Evolutionary conservation across 2,888 invertebrate genomes (phyloP).

Genomic region (Synanthedon andrenaeformis): DNA sequence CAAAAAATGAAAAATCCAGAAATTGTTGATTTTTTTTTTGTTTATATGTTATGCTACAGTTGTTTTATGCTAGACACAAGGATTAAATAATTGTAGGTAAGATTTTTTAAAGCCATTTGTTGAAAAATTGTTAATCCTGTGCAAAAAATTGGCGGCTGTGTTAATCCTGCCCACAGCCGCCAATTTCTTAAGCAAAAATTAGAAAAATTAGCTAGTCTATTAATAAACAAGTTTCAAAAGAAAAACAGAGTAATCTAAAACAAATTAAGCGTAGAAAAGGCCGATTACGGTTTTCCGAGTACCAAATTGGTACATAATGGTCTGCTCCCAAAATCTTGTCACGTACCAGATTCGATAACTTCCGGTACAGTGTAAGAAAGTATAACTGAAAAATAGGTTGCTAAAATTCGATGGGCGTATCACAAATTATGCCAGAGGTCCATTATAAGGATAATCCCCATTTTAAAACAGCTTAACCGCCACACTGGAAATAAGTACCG

Average conservation of each 20-base stretch:
- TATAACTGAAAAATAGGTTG: neutral
- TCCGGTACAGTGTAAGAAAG: neutral
- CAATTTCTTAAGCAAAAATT: too few relatives aligned
- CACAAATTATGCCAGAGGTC: constrained; percentile 2
- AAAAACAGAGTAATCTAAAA: neutral
- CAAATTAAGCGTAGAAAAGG: neutral
- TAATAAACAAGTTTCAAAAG: neutral
- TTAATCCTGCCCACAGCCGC: too few relatives aligned
- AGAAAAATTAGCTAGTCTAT: too few relatives aligned
- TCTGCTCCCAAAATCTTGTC: neutral
- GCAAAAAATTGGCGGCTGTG: too few relatives aligned
- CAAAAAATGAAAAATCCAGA: too few relatives aligned
- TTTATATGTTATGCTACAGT: too few relatives aligned
- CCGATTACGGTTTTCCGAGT: neutral
- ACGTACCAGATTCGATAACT: neutral
- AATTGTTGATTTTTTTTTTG: too few relatives aligned
- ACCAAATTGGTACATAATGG: neutral
- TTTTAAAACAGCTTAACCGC: constrained; percentile 7
- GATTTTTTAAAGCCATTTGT: too few relatives aligned
- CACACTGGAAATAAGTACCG: neutral
- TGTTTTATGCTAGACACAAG: too few relatives aligned
- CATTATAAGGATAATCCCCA: constrained; percentile 7
- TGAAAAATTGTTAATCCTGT: too few relatives aligned
- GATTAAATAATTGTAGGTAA: too few relatives aligned
- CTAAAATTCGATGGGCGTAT: constrained; percentile 1